Base-by-base conservation (phyloP, 2,797 vertebrate species). In the Clarias laeviceps region DNA sequence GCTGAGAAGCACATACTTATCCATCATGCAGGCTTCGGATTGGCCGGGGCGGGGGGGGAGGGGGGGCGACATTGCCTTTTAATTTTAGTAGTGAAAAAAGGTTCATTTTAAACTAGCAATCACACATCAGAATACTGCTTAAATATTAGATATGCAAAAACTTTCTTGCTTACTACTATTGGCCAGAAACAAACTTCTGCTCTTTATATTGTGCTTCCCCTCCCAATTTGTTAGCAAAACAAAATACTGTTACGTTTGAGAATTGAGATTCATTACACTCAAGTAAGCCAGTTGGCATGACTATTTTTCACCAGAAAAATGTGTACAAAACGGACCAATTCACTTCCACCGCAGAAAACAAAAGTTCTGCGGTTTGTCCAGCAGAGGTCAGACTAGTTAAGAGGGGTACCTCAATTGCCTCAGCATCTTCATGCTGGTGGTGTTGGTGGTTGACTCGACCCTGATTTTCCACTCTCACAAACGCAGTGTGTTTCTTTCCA, bases 401-500 rank as follows among this genome's bases (percentile, higher is more conserved):
- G 14, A 6, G 4, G n/a, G 12, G 62, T 87, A 93, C 93, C 92
- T 11, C 56, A 18, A 80, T 34, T 56, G 50, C 24, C 14, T 50
- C 82, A 1, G 56, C 12, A 11, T 78, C 72, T 17, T 81, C 70
- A 1, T 85, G 79, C 18, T 78, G 74, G n/a, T 64, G 54, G 3
- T 87, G 70, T 34, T 89, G 80, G 9, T 80, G 70, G 32, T 78
- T 73, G 1, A 22, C 22, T 18, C 22, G 54, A 17, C 32, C 11
- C 62, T 80, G 68, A 59, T 65, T 45, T 72, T 91, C 15, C 29
- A 95, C 56, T 40, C 56, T 90, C 62, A 93, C 89, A 45, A 61
- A 74, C 64, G 90, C 84, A 0, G 85, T 92, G 0, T 89, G 78
- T 88, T 90, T 94, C 78, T 2, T 79, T 32, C 93, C 92, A 0